Percentiles rank a stretch among this genome's conserved stretches.
Evolutionary conservation across 2,888 invertebrate genomes (phyloP).

Genomic region (Ochropleura plecta): DNA sequence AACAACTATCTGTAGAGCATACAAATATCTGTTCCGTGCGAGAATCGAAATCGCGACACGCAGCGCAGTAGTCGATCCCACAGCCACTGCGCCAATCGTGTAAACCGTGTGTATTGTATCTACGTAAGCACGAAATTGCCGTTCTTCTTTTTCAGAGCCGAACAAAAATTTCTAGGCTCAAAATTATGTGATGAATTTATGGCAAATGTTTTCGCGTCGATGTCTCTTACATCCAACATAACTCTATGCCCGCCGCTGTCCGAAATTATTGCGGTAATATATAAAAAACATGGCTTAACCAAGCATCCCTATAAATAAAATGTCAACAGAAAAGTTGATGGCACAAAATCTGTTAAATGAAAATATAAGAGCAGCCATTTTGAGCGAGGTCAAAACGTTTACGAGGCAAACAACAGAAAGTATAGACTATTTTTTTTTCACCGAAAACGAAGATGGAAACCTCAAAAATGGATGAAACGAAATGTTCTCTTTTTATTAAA

Average conservation of each 20-base stretch:
- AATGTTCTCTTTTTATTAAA: too few species aligned
- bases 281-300: constrained; percentile 76
- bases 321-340: constrained; percentile 75
- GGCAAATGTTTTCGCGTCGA: background rate
- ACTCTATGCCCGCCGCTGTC: constrained; percentile 59
- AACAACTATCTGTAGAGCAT: too few species aligned
- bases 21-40: too few species aligned
- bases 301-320: constrained; percentile 80
- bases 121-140: background rate
- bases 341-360: constrained; percentile 64
- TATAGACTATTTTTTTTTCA: background rate
- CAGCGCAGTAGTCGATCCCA: too few species aligned
- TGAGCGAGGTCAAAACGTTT: background rate
- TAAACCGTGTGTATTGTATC: background rate
- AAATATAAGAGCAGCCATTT: constrained; percentile 28
- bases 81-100: too few species aligned
- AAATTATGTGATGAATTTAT: background rate
- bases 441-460: background rate
- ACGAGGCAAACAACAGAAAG: background rate
- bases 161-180: background rate
- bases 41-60: too few species aligned
- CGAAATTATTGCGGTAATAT: constrained; percentile 80
- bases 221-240: background rate
- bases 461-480: too few species aligned
- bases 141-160: background rate